These are phyloP conservation scores for Cladorhizidae sp. DNA, from an alignment of 37 sponge, comb jelly and placozoan genomes.

Conservation along the genomic window DNA sequence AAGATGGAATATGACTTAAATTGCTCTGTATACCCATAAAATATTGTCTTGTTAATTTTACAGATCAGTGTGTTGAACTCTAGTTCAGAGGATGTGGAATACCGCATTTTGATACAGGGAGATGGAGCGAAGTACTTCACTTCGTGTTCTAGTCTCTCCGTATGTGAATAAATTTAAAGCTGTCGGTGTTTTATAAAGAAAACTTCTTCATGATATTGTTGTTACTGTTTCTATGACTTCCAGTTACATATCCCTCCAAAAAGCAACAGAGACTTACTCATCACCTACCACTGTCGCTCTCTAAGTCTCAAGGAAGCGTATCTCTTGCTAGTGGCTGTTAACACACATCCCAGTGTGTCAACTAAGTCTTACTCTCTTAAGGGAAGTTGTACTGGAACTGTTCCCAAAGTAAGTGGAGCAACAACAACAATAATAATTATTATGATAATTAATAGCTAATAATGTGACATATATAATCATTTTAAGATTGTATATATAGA, in stretches of 20 bases:
- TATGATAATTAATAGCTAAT: too few relatives aligned
- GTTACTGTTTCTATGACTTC: neutral
- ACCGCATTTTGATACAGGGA: slow-evolving; percentile 54
- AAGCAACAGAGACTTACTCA: too few relatives aligned
- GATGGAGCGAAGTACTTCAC: slow-evolving; percentile 29
- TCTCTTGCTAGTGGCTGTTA: slow-evolving; percentile 61
- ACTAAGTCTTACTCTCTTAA: slow-evolving; percentile 64
- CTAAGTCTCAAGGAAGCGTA: slow-evolving; percentile 17
- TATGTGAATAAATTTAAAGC: too few relatives aligned
- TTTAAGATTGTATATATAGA: too few relatives aligned
- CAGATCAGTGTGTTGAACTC: slow-evolving; percentile 69
- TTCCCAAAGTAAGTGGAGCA: slow-evolving; percentile 53
- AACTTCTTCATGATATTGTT: too few relatives aligned
- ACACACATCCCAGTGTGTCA: slow-evolving; percentile 27
- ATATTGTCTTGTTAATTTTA: slow-evolving; percentile 1
- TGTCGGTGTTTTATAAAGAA: too few relatives aligned
- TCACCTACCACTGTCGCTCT: slow-evolving; percentile 10
- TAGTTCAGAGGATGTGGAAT: slow-evolving; percentile 51
- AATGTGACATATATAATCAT: too few relatives aligned
- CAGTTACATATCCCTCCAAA: too few relatives aligned
- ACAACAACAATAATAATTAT: neutral
- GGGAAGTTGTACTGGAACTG: slow-evolving; percentile 50
- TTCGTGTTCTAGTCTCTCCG: neutral
- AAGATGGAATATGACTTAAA: too few relatives aligned
- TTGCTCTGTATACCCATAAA: neutral